Percentiles rank a stretch among this genome's conserved stretches.
Conservation (phyloP, 1,140 invertebrate species). For the Drosophila rufa region DNA sequence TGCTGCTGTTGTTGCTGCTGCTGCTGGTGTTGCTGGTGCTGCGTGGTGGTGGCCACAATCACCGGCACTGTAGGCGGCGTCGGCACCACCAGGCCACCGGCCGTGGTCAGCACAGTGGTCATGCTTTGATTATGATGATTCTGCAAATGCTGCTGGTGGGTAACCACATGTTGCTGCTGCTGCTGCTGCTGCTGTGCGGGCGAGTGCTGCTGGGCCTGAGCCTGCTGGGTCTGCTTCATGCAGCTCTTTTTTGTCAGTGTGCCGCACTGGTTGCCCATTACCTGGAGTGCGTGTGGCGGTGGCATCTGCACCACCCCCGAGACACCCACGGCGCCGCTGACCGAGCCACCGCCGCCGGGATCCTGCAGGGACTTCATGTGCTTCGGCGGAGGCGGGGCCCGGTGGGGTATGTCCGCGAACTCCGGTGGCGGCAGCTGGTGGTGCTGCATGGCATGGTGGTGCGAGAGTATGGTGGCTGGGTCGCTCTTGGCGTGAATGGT, state of each 20-base stretch:
- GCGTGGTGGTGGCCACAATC: constrained; percentile 68
- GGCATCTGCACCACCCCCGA: constrained; percentile 86
- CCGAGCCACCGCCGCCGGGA: constrained; percentile 86
- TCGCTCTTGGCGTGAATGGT: constrained; percentile 89
- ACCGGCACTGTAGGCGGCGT: constrained; percentile 76
- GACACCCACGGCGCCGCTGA: constrained; percentile 86
- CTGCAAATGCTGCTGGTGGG: constrained; percentile 74
- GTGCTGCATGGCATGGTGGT: constrained; percentile 89
- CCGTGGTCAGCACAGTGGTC: constrained; percentile 78
- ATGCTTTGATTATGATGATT: constrained; percentile 85
- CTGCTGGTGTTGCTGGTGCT: constrained; percentile 86
- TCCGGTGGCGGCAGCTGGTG: constrained; percentile 92
- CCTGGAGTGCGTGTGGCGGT: constrained; percentile 88
- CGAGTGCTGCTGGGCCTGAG: constrained; percentile 77
- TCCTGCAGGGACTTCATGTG: constrained; percentile 88
- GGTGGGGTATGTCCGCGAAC: constrained; percentile 90
- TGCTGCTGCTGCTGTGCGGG: constrained; percentile 69
- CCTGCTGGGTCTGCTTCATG: constrained; percentile 78
- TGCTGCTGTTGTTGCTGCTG: constrained; percentile 82
- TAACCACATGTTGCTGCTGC: constrained; percentile 62
- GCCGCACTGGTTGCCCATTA: constrained; percentile 87
- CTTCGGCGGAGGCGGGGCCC: constrained; percentile 91
- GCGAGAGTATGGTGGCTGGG: constrained; percentile 88
- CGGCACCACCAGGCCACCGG: constrained; percentile 69
- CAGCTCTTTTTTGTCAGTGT: constrained; percentile 89